Evolutionary conservation across 2,113 vertebrate genomes (phyloP), one percentile per base, ranked within the genome.

Genomic region (western clawed frog (Xenopus tropicalis)): DNA sequence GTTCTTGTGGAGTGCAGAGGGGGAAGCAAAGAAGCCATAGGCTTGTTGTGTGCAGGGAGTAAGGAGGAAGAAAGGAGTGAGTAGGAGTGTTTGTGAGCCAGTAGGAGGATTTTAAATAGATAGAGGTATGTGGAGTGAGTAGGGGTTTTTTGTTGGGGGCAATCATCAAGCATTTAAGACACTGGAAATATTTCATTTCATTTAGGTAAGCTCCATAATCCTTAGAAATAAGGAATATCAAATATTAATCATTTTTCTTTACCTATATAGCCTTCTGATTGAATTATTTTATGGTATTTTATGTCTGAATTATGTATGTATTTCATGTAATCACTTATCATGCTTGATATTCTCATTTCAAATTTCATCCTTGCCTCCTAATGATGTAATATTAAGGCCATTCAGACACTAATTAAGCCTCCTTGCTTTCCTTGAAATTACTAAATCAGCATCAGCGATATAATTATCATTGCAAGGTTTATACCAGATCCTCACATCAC

Each of bases 381-480:
- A 94, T 95, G 94, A 92, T 89, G 83, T 84, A 87, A 92, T 96
- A 96, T 95, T 95, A 93, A 94, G 94, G 94, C 93, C 93, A 91
- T 94, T 94, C 93, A 93, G 89, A 88, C 88, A 93, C 91, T 95
- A 96, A 96, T 96, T 96, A 96, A 93, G 90, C 91, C 90, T 91
- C 88, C 83, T 90, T 91, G 89, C 88, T 89, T 92, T 93, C 90
- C 89, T 91, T 93, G 89, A 95, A 92, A 94, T 92, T 90, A 93
- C 92, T 94, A 94, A 94, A 95, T 95, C 92, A 91, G 91, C 90
- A 91, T 92, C 86, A 91, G 90, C 89, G 93, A 92, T 94, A 93
- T 96, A 95, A 95, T 96, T 96, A 96, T 94, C 91, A 91, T 92
- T 92, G 91, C 89, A 85, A 90, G 90, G 88, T 90, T 90, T 91